These are phyloP conservation scores for Actinemys pallida DNA, from an alignment of 2,113 vertebrate species.

Conservation along the genomic window DNA sequence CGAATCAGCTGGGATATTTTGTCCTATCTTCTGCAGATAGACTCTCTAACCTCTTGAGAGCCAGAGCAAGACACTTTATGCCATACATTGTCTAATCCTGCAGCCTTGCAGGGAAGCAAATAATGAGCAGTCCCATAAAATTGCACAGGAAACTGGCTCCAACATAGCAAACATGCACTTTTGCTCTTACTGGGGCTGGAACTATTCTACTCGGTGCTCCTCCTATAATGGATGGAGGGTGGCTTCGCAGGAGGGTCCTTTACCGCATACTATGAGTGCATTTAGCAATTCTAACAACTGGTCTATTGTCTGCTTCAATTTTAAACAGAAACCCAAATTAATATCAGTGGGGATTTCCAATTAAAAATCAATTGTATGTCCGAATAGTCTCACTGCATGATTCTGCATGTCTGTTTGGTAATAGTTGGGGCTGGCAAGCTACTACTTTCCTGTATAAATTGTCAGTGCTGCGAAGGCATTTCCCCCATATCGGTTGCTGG, in stretches of 20 bases:
- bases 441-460: neutral
- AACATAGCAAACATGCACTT: neutral
- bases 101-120: neutral
- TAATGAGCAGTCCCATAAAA: neutral
- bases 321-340: conserved; percentile 20
- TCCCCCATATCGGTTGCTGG: neutral
- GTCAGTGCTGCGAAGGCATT: neutral
- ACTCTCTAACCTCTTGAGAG: neutral
- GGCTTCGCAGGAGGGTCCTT: conserved; percentile 2
- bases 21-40: fast-evolving
- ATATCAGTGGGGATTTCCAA: neutral
- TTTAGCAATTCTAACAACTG: conserved; percentile 26
- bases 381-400: neutral
- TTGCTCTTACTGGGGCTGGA: neutral
- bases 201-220: neutral
- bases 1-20: neutral
- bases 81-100: neutral
- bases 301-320: neutral
- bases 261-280: neutral
- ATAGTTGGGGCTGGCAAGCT: neutral
- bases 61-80: neutral
- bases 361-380: neutral
- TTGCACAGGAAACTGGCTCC: neutral
- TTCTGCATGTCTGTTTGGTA: neutral
- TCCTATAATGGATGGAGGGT: neutral